A percentile compares a stretch with the other conserved stretches of the same genome.
phyloP scores from a whole-genome alignment of 2,113 vertebrate species.

The Xiphias gladius region DNA sequence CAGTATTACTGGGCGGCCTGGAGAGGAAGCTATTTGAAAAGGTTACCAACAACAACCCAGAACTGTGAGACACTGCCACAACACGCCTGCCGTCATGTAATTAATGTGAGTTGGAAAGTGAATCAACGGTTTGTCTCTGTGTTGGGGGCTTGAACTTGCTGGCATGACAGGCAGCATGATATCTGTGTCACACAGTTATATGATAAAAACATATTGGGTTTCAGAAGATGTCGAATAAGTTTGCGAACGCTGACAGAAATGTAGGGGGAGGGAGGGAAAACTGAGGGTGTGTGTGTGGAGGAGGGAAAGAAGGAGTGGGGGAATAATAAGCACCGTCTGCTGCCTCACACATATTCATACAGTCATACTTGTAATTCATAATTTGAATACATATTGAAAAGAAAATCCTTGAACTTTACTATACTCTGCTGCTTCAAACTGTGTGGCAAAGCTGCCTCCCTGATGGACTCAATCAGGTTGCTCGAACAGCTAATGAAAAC shows the following conservation, averaged over 20 bases:
- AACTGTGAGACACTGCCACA: slow-evolving; percentile 9
- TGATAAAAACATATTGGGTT: not conserved
- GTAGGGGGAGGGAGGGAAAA: not conserved
- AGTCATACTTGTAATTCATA: not conserved
- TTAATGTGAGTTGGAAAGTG: slow-evolving; percentile 16
- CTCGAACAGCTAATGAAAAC: not conserved
- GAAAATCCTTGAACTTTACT: slow-evolving; percentile 8
- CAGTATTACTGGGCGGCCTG: slow-evolving; percentile 18
- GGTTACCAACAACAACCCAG: slow-evolving; percentile 24
- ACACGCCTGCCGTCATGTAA: slow-evolving; percentile 17
- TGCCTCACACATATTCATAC: not conserved
- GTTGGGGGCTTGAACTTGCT: not conserved
- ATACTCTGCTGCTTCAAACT: not conserved
- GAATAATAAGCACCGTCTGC: not conserved
- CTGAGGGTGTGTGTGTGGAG: not conserved
- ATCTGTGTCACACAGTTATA: not conserved
- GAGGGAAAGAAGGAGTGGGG: not conserved
- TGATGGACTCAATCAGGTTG: not conserved
- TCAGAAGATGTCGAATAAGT: not conserved
- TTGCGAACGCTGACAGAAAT: not conserved
- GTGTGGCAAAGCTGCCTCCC: not conserved
- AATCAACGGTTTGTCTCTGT: slow-evolving; percentile 11
- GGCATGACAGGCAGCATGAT: not conserved
- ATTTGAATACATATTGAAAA: slow-evolving; percentile 14
- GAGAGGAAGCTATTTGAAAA: slow-evolving; percentile 43